Evolutionary conservation across 2,888 invertebrate species (phyloP), one percentile per base, ranked within the genome.

Genomic region (Stegana nigrithorax): DNA sequence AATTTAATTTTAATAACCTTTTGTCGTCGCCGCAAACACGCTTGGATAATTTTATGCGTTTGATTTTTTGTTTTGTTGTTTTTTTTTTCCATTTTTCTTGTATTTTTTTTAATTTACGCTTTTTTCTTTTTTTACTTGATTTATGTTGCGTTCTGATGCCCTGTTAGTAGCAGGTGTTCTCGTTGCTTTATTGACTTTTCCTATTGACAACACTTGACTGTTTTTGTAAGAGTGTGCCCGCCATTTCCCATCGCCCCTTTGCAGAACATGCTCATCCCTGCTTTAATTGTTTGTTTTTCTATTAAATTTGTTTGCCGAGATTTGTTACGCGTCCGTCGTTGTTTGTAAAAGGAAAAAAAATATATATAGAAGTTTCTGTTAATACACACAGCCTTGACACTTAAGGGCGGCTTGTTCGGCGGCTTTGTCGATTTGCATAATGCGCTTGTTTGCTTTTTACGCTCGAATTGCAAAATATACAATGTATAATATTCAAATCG

Each of bases 391-490:
- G 53, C 17, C 17, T 32, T 17, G 8, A 14, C 2, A 4, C 27
- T 27, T 6, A 12, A 12, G 3, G 25, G 21, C 19, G 6, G 4
- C 21, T 12, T 26, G 14, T 17, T n/a, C 45, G 21, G 10, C 7
- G 6, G 10, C 4, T 29, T 12, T 17, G 14, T 17, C 10, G 68
- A 78, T 76, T 80, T 76, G 73, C 76, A 76, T 76, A 76, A 76
- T 73, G 66, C 71, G 79, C 66, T 36, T 62, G 51, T 62, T 69
- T 67, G 67, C 65, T 66, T 65, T 79, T 72, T 78, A 78, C 80
- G 80, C 76, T 78, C 73, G 78, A 78, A 66, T 80, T 80, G 78
- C 75, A 69, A 72, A 63, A n/a, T n/a, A n/a, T n/a, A n/a, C n/a
- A 68, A 66, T 70, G 68, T 69, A 63, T 68, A 67, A 65, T 62